Base-by-base conservation (phyloP, 2,888 invertebrate species). In the Spodoptera exigua region DNA sequence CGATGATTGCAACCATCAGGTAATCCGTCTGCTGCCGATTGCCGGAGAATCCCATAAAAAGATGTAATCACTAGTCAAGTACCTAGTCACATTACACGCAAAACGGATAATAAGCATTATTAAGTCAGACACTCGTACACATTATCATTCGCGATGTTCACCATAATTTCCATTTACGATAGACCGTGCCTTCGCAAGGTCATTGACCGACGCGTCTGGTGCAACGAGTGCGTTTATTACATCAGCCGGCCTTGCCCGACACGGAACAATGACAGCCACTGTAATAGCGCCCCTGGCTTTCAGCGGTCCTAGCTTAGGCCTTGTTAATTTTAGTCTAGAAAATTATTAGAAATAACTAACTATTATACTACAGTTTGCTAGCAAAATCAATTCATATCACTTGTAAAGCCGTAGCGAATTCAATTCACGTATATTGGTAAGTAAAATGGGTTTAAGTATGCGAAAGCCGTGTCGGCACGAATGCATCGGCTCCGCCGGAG, bases 241-340 rank as follows among this genome's bases (percentile, higher is more conserved):
- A 91, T 93, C 93, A 93, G 90, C 88, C 82, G 80, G 78, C 92
- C 92, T 92, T 91, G 89, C 73, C 79, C 80, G 89, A 89, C 84
- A 84, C 92, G 92, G 91, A 92, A 93, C 91, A 91, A 88, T 91
- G 87, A 80, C 76, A 74, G 70, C 51, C 74, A 49, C 64, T 55
- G 76, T 76, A 76, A 72, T 78, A 64, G 67, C 60, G 71, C 57
- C 61, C 41, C 55, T 70, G 66, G 68, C 62, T 81, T 82, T 80
- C 80, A 80, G 76, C 60, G 48, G 37, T 16, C 61, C 61, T 62
- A 61, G 44, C 61, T 27, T 58, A 51, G 34, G 41, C 57, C 52
- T 43, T 40, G 47, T 14, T 9, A 27, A 32, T 14, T 39, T 58
- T 43, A 61, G 45, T 45, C 47, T 44, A 66, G 14, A 49, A 71